Base-by-base conservation (phyloP, 2,113 vertebrate species). In the Triplophysa dalaica region DNA sequence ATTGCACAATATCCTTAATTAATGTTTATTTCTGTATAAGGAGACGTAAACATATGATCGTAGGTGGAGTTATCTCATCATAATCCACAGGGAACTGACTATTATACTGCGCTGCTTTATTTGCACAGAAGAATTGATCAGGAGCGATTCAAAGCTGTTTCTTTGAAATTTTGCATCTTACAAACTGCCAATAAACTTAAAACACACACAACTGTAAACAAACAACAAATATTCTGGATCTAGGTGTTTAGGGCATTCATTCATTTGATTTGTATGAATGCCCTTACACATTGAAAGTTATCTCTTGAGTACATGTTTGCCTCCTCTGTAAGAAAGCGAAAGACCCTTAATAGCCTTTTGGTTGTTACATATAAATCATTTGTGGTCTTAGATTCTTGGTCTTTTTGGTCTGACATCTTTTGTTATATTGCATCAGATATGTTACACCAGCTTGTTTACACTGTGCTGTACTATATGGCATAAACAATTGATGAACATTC, bases 251-350 rank as follows among this genome's bases (percentile, higher is more conserved):
- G 1, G 70, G 58, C 61, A 63, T 29, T 75, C 14, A 63, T 50
- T 50, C 21, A 63, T 75, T 75, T 63, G 33, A 38, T 29, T 29
- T 4, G 29, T 4, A 29, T 29, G 60, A 16, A 75, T 63, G 41
- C 2, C 14, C 9, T 2, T 26, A 48, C 60, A 63, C 60, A 48
- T 29, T n/a, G 4, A 63, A 50, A 75, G 16, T 16, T 8, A 62
- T 14, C 60, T 26, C 58, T 50, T 63, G 41, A 75, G 73, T 26
- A 63, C 22, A 29, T n/a, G 73, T 41, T n/a, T 75, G 73, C 22
- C 43, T 75, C 58, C 43, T 12, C 8, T 12, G 43, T 45, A 45
- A 45, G 11, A 45, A 45, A 45, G 11, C 10, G 38, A 60, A 60
- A 60, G 70, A 60, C 70, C 29, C 16, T 60, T 41, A 73, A 45